Evolutionary conservation across 2,888 invertebrate genomes (phyloP).

Genomic region (Drosophila parthenogenetica): DNA sequence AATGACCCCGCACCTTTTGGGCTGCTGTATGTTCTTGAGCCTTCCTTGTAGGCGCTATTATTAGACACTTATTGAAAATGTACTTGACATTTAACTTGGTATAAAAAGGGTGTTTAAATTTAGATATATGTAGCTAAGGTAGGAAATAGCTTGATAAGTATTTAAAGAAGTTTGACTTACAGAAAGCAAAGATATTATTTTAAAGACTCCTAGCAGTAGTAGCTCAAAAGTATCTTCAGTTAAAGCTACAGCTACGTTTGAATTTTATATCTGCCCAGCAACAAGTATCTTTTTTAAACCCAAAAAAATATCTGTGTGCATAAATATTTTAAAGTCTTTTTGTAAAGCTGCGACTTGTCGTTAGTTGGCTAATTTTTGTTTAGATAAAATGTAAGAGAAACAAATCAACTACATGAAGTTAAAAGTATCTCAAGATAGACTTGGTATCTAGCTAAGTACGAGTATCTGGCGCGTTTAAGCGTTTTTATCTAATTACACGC

Average conservation of each 20-base stretch:
- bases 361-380: not conserved
- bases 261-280: too few relatives aligned
- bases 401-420: slow-evolving; percentile 41
- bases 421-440: slow-evolving; percentile 22
- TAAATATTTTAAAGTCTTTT: not conserved
- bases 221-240: too few relatives aligned
- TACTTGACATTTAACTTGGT: slow-evolving; percentile 3
- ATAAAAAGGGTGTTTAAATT: not conserved
- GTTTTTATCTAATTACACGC: slow-evolving; percentile 80
- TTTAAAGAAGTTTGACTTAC: too few relatives aligned
- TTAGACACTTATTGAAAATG: not conserved
- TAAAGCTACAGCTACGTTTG: too few relatives aligned
- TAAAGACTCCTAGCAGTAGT: too few relatives aligned
- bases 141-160: not conserved
- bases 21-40: slow-evolving; percentile 35
- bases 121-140: not conserved
- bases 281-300: not conserved
- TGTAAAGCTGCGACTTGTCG: slow-evolving; percentile 6
- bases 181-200: too few relatives aligned
- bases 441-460: slow-evolving; percentile 22
- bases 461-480: slow-evolving; percentile 68
- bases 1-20: slow-evolving; percentile 49
- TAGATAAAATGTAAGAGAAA: slow-evolving; percentile 36
- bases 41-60: not conserved
- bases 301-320: too few relatives aligned